Percentiles rank a stretch among this genome's conserved stretches.
Conservation (phyloP, 2,797 vertebrate genomes). For the Micrastur ruficollis region DNA sequence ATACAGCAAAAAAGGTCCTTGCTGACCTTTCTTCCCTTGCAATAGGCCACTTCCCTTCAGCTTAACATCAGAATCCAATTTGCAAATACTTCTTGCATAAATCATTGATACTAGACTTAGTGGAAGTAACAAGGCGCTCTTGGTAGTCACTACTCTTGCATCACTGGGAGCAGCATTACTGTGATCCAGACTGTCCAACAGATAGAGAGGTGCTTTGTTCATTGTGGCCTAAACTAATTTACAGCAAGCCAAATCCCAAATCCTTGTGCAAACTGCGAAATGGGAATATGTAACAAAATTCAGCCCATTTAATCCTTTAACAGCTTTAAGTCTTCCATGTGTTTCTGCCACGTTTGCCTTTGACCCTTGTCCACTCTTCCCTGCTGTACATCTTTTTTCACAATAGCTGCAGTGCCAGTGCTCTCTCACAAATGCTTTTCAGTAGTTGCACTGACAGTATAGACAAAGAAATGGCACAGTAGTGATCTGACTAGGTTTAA, state of each 20-base stretch:
- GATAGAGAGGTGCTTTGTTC: not conserved
- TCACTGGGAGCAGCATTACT: not conserved
- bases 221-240: not conserved
- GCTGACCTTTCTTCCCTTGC: not conserved
- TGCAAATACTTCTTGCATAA: not conserved
- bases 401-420: not conserved
- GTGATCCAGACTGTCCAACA: not conserved
- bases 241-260: not conserved
- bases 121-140: not conserved
- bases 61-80: not conserved
- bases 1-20: not conserved
- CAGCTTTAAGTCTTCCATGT: not conserved
- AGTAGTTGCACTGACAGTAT: not conserved
- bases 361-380: not conserved
- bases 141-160: not conserved
- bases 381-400: not conserved
- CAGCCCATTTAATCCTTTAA: not conserved
- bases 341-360: not conserved
- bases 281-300: not conserved
- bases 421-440: not conserved
- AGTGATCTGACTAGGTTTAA: not conserved
- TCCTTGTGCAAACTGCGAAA: not conserved
- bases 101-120: not conserved
- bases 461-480: not conserved
- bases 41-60: not conserved